Base-by-base conservation (phyloP, 2,888 invertebrate species). In the Notocelia uddmanniana region DNA sequence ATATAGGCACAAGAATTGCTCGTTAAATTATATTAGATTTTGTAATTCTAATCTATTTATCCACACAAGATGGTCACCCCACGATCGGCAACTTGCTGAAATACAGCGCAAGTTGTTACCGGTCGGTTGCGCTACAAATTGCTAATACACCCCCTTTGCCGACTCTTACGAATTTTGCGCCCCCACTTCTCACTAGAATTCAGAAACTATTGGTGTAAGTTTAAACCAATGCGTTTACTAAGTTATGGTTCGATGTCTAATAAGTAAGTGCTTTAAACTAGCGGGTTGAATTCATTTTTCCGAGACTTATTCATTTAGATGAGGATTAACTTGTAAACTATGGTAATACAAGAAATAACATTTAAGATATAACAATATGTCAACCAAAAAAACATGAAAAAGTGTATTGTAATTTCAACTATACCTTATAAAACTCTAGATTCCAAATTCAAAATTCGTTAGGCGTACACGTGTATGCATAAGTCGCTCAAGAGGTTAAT, bases 101-200 rank as follows among this genome's bases (percentile, higher is more conserved):
- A 92, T 90, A 91, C 88, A 88, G 89, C 80, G 82, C 85, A 92
- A 92, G 88, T 92, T 90, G 91, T 89, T 90, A 92, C 91, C 87
- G 90, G 91, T 89, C 83, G 86, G 88, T 89, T 90, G 86, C 85
- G 82, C 86, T 83, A 84, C 87, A 88, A 90, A 90, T 88, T 91
- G 81, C 85, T 84, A 87, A 85, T 86, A 87, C 83, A 84, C 83
- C 85, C 85, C 81, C 81, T 83, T 83, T 84, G 82, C 80, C 80
- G 80, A 83, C 83, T 85, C 86, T 87, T 82, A 81, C 80, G 81
- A 77, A 79, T 80, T 80, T 78, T 75, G 68, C 64, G 48, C 69
- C 71, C 73, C 60, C 55, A 52, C 52, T 13, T 52, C 68, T 23
- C 54, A 55, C 62, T 57, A 57, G 21, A 41, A 57, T 62, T 37